Base-by-base conservation (phyloP, 2,888 invertebrate species). In the Limnephilus marmoratus region DNA sequence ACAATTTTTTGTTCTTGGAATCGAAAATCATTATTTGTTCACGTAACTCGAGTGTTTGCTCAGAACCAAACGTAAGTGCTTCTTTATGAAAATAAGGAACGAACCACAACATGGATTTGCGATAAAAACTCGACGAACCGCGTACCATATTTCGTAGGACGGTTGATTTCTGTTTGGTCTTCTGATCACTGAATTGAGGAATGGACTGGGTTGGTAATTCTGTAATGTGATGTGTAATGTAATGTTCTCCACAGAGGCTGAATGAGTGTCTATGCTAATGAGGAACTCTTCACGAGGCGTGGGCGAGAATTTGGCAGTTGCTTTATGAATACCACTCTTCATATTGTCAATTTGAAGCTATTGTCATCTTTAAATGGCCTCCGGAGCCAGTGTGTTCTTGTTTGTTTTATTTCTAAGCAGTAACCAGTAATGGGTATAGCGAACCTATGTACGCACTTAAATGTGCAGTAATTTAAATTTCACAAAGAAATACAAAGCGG, bases 221-320 rank as follows among this genome's bases (percentile, higher is more conserved):
- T n/a, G 9, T 68, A 68, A n/a, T 68, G 68, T 68, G 83, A 83
- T 37, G 83, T 83, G 37, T 83, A 82, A 15, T 41, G 85, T n/a
- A n/a, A 45, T 86, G 45, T 86, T 88, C 68, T 88, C 88, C 68
- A n/a, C 31, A 18, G 37, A 53, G 68, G 68, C 68, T 88, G 68
- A 87, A 87, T 68, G 68, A 88, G 88, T n/a, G 7, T 86, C 86
- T 80, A 88, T 88, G 88, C 68, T 88, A 88, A 88, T 88, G 88
- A 88, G 53, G 49, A 29, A 41, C 49, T 68, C 49, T 45, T 29
- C 86, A 18, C 68, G 68, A 88, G 68, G 88, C 68, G 88, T 88
- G 88, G 88, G 88, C 18, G 88, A 68, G 31, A 53, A 68, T 88
- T 88, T 88, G 88, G 68, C 88, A 31, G 88, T 88, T 88, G 88